Evolutionary conservation across 2,888 invertebrate genomes (phyloP), one percentile per base, ranked within the genome.

Genomic region (Acronicta aceris): DNA sequence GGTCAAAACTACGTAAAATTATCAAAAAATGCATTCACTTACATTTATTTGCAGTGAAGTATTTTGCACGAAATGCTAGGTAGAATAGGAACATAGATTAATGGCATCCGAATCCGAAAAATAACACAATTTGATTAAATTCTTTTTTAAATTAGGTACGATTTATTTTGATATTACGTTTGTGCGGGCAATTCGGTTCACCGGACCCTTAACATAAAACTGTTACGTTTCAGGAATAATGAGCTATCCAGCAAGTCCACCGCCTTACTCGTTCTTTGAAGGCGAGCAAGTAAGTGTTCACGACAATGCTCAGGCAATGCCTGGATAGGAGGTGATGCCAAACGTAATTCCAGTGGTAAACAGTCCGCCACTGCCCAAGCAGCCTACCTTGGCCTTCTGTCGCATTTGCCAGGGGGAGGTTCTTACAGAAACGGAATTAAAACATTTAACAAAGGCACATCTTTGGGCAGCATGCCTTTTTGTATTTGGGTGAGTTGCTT

Each of bases 361-460:
- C 1, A 46, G 41, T 8, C 50, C 79, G 6, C 46, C 43, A 2
- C 54, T 95, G 43, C 95, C 95, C 0, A 91, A 94, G 0, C 81
- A 88, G 0, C 92, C 95, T 0, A 72, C 89, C 25, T 79, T 86
- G 16, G 69, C 92, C 2, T 78, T 87, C 25, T 95, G 95, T 64
- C 95, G 93, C 0, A 90, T 90, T 4, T 95, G 95, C 64, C 85
- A 87, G 2, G 88, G 89, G 2, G 89, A 83, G 33, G 87, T 95
- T 27, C 5, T 73, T 9, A 69, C 77, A 0, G 68, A 48, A 4
- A 36, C 41, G n/a, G 65, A 56, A 42, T 36, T 16, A 0, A 53
- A 48, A 9, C 51, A 63, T 0, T 45, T 65, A 1, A 5, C 15
- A 7, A 63, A 30, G 45, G 76, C 74, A 13, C 74, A 74, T 58